These are phyloP conservation scores for Drosophila subquinaria DNA, from an alignment of 2,888 invertebrate species.

Conservation along the genomic window DNA sequence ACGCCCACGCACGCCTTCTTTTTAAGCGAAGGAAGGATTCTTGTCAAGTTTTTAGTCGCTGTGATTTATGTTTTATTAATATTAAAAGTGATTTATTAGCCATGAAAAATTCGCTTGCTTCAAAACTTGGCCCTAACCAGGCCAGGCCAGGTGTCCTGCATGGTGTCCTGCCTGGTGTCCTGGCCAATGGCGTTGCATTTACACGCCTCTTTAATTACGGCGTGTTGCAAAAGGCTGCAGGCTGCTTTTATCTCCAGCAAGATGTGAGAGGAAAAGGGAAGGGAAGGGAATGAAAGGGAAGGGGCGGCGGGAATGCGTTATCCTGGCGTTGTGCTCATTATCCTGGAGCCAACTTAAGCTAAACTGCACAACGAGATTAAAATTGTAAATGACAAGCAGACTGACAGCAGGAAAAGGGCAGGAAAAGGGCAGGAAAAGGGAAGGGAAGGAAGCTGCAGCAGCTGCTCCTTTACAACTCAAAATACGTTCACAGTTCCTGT, in stretches of 20 bases:
- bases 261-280: not conserved
- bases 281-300: not conserved
- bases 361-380: conserved; percentile 79
- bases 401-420: conserved; percentile 50
- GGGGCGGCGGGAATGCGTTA: conserved; percentile 24
- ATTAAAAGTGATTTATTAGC: conserved; percentile 84
- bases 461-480: conserved; percentile 44
- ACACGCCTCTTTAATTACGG: conserved; percentile 71
- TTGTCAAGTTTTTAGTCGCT: conserved; percentile 63
- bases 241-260: not conserved
- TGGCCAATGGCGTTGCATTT: conserved; percentile 42
- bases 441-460: conserved; percentile 27
- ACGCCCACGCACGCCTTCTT: too few species aligned
- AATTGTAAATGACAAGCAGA: conserved; percentile 78
- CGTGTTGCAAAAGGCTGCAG: conserved; percentile 19
- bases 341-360: conserved; percentile 71
- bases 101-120: conserved; percentile 63
- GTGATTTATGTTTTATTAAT: conserved; percentile 84
- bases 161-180: conserved; percentile 23
- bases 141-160: conserved; percentile 17
- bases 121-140: conserved; percentile 48
- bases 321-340: conserved; percentile 64
- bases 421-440: not conserved
- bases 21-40: conserved; percentile 4
- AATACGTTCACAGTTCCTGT: conserved; percentile 28